Evolutionary conservation across 2,113 vertebrate genomes (phyloP), one percentile per base, ranked within the genome.

Genomic region (Columbina picui): DNA sequence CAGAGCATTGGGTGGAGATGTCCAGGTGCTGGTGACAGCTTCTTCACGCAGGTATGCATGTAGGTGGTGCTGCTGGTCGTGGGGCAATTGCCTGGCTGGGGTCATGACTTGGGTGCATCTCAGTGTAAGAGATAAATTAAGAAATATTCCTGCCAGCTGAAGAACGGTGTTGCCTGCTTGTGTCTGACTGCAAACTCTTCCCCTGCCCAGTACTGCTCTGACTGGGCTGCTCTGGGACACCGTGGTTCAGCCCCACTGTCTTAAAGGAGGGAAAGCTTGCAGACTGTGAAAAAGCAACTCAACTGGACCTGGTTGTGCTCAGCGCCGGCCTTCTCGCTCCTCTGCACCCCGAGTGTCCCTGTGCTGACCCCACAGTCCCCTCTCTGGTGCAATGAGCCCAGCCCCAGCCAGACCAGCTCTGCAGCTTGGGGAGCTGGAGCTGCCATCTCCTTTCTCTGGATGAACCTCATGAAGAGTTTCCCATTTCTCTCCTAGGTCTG

Each of bases 321-420:
- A 0, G 55, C 0, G 4, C 56, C 84, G 59, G 23, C 20, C 39
- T 65, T 27, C 26, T 55, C 3, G 2, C 6, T 39, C 9, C 1
- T 34, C 41, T 26, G 64, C 34, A 6, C 34, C 80, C 43, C 27
- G 3, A 2, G 5, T 21, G 64, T 45, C 21, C 65, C 79, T n/a
- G 12, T 26, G 34, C 39, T 47, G 39, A 22, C 3, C 4, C 41
- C 9, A 21, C 34, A 4, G 57, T 8, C 25, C 38, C 38, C 7
- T 41, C 17, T 11, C 49, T 5, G 41, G 14, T 39, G 47, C 41
- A 36, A 3, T 0, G 25, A 41, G 36, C 63, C 26, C 8, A 41
- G 39, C 8, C 61, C 39, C 18, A 5, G 14, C 22, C 4, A 22
- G 34, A 34, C 53, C 43, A 2, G 0, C 49, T 15, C 25, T 32